Evolutionary conservation across 2,797 vertebrate genomes (phyloP), one percentile per base, ranked within the genome.

Genomic region (Oreochromis grahami): DNA sequence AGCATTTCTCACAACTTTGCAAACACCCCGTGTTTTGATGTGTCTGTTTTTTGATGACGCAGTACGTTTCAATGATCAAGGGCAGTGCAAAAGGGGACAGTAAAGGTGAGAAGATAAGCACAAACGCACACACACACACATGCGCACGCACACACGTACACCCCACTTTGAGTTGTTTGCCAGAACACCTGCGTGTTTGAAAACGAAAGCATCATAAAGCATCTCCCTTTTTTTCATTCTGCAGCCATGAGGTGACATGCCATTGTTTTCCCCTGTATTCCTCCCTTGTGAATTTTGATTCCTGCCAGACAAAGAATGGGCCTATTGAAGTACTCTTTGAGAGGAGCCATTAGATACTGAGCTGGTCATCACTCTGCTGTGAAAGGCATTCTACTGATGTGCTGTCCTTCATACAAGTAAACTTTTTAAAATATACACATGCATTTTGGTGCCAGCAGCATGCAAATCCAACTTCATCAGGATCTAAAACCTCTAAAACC

Each of bases 1-100:
- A 95, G 92, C 89, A 76, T 95, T 95, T 94, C 93, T 91, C 92
- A 92, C 93, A 94, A 95, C 94, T 95, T 95, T 94, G 92, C 91
- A 91, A 94, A 94, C 93, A 91, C 86, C 84, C 89, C 79, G 83
- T 84, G 89, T 95, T 94, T 94, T 94, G 94, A 95, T 95, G 94
- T 94, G 92, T 89, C 87, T 88, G 80, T 86, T 94, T 94, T 95
- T 91, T 94, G 95, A 96, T 95, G 94, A 96, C 89, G 91, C 91
- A 58, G 92, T 90, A 87, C 79, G 87, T 94, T 95, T 92, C 87
- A 79, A 74, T 90, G 93, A 95, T 94, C 93, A 95, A 96, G 94
- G 94, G 89, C 93, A 90, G 93, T 91, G 91, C 89, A 84, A 85
- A 89, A 84, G 88, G 94, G 94, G 92, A 94, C 94, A 90, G 92